A percentile compares a stretch with the other conserved stretches of the same genome.
These are phyloP conservation scores for Ceyx margarethae DNA, from an alignment of 2,113 vertebrate genomes.

Conservation along the genomic window DNA sequence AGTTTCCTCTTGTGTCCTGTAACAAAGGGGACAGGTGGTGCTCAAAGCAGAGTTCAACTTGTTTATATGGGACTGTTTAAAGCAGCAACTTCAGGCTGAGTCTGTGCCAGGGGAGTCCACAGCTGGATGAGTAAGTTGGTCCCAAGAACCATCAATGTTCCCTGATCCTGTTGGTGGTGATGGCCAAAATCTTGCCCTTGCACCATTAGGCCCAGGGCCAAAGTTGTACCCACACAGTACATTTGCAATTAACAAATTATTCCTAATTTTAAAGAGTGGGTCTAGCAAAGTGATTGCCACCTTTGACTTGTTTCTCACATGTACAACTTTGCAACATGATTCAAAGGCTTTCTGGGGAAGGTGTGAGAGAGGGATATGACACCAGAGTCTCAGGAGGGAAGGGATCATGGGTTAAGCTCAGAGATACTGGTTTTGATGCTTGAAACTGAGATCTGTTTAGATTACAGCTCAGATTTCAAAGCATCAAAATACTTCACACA, in stretches of 20 bases:
- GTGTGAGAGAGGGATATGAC: not conserved
- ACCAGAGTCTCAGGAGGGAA: not conserved
- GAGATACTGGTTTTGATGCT: not conserved
- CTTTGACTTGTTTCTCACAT: rapidly evolving
- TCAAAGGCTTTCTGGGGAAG: not conserved
- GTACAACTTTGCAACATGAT: rapidly evolving
- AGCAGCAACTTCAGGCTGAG: not conserved
- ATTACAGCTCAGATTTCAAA: not conserved
- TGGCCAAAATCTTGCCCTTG: not conserved
- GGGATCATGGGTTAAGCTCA: not conserved
- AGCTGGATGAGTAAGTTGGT: not conserved
- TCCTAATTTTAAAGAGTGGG: not conserved
- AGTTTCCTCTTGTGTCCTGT: not conserved
- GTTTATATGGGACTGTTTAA: not conserved
- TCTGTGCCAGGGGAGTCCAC: not conserved
- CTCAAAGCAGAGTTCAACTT: not conserved
- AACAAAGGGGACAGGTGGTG: not conserved
- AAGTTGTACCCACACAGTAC: not conserved
- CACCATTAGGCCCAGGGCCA: not conserved
- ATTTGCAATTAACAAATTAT: not conserved
- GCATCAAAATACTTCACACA: not conserved
- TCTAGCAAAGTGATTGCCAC: not conserved
- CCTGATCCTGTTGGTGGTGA: not conserved
- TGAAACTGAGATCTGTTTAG: not conserved
- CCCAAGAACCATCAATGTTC: not conserved